Conservation (phyloP, 2,797 vertebrate genomes). For the Emys orbicularis region DNA sequence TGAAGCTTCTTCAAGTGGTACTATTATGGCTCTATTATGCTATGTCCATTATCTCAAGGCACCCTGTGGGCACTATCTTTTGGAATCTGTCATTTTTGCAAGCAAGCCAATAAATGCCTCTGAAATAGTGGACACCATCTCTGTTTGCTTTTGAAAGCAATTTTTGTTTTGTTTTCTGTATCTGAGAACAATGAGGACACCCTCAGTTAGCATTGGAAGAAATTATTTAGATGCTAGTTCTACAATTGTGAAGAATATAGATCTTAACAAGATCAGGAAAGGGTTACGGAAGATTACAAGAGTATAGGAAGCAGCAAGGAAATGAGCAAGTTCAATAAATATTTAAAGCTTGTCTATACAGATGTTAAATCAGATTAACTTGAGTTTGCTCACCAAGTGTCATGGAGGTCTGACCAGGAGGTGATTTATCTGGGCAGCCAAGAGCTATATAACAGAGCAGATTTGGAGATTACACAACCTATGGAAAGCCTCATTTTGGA, state of each 20-base stretch:
- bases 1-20: neutral
- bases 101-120: neutral
- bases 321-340: neutral
- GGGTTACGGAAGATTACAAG: neutral
- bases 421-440: accelerated
- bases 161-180: neutral
- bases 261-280: neutral
- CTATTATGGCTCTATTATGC: neutral
- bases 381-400: neutral
- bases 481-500: neutral
- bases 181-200: neutral
- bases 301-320: neutral
- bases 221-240: neutral
- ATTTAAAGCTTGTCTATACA: neutral
- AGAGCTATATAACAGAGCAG: neutral
- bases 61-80: neutral
- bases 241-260: neutral
- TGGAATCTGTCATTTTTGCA: neutral
- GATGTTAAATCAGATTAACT: neutral
- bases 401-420: neutral
- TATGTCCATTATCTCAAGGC: neutral
- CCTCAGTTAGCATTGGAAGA: neutral
- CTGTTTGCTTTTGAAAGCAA: neutral
- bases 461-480: neutral
- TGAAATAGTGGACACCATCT: neutral